Evolutionary conservation across 1,140 invertebrate species (phyloP).

Genomic region (Zeugodacus cucurbitae): DNA sequence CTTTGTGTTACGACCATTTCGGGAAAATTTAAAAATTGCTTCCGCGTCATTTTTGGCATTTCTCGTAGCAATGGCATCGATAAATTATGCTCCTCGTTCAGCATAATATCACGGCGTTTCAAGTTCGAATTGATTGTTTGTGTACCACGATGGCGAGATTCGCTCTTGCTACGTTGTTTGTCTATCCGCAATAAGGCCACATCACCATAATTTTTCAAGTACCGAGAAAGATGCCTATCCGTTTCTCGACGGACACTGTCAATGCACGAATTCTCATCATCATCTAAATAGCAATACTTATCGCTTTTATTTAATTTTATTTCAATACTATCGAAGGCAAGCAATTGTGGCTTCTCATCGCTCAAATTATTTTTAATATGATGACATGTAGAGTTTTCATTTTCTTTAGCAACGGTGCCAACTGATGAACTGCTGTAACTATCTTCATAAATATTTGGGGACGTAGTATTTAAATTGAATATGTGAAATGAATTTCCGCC

Average conservation of each 20-base stretch:
- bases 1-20: conserved; percentile 43
- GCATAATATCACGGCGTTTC: conserved; percentile 54
- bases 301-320: conserved; percentile 45
- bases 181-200: too few species aligned
- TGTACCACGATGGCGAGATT: conserved; percentile 55
- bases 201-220: conserved; percentile 60
- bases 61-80: conserved; percentile 62
- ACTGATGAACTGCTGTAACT: background rate
- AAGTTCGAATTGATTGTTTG: conserved; percentile 53
- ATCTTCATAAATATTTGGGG: background rate
- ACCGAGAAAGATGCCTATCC: conserved; percentile 55
- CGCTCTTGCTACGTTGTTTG: conserved; percentile 57
- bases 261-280: conserved; percentile 53
- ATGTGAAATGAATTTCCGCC: background rate
- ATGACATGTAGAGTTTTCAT: background rate
- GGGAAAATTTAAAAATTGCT: conserved; percentile 45
- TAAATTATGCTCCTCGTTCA: conserved; percentile 56
- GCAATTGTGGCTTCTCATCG: background rate
- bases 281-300: conserved; percentile 40
- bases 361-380: background rate
- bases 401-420: background rate
- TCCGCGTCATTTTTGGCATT: conserved; percentile 63
- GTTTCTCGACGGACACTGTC: conserved; percentile 56
- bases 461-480: background rate
- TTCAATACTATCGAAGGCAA: background rate